A percentile compares a stretch with the other conserved stretches of the same genome.
phyloP scores from a whole-genome alignment of 2,888 invertebrate genomes.

The Xestia rhomboidea region DNA sequence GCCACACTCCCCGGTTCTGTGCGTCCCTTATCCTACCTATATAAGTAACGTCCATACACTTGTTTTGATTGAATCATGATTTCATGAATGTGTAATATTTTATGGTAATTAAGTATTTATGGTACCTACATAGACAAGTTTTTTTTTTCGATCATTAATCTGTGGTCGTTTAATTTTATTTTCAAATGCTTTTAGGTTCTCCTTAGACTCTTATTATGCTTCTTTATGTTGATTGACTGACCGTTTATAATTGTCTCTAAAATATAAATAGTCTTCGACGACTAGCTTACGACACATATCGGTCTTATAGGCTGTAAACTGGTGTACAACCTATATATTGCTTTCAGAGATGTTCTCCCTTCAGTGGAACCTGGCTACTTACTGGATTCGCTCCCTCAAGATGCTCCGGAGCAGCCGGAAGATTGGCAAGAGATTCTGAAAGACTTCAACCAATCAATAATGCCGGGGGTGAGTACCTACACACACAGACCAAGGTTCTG shows the following conservation, averaged over 20 bases:
- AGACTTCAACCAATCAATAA: constrained; percentile 96
- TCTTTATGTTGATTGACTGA: neutral
- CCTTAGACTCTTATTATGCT: neutral
- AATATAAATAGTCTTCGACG: neutral
- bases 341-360: constrained; percentile 94
- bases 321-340: neutral
- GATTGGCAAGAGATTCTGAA: constrained; percentile 96
- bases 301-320: too few relatives aligned
- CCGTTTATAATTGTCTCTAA: neutral
- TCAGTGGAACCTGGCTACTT: constrained; percentile 97
- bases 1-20: too few relatives aligned
- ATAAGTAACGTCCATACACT: too few relatives aligned
- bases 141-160: neutral
- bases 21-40: neutral
- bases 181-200: neutral
- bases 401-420: constrained; percentile 95
- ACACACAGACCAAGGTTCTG: neutral
- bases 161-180: neutral
- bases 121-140: too few relatives aligned
- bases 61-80: neutral
- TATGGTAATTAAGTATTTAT: too few relatives aligned
- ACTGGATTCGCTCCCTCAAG: constrained; percentile 93
- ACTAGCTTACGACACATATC: neutral
- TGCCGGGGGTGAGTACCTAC: constrained; percentile 94
- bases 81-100: neutral